Evolutionary conservation across 2,797 vertebrate species (phyloP), one percentile per base, ranked within the genome.

Genomic region (Melopsittacus undulatus): DNA sequence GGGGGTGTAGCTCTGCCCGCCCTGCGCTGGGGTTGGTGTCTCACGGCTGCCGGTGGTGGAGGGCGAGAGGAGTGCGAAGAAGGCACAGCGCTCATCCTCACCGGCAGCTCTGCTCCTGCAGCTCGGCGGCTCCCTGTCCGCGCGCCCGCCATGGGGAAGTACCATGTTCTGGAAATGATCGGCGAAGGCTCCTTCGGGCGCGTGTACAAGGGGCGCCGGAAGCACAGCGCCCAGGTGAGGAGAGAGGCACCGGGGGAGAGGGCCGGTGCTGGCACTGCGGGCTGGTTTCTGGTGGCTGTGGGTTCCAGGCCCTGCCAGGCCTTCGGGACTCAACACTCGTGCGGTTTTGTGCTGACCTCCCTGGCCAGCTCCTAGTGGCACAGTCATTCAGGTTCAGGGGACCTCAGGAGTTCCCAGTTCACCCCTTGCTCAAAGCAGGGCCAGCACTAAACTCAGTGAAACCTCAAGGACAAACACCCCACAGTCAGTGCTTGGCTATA

Each of bases 151-250:
- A 99, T 99, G 99, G 98, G 99, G 75, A 97, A 89, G 7, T 99
- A 99, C 94, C 99, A 99, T 38, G 97, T 99, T 19, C 91, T 99
- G 97, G 98, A 99, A 93, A 94, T 99, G 97, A 99, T 98, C 72
- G 99, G 99, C 30, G 99, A 99, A 93, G 99, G 99, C 29, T 99
- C 99, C 20, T 99, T 99, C 56, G 99, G 99, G 42, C 98, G 98
- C 29, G 99, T 99, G 67, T 98, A 99, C 96, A 99, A 99, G 95
- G 99, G 99, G 45, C 98, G 99, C 26, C 98, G 97, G 92, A 98
- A 96, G 82, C 98, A 97, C 92, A 98, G 98, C 26, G 98, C 99
- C 38, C 98, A 99, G 97, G 99, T 99, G 97, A 97, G 97, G 51
- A 51, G 52, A 62, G 45, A 29, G 68, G 52, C 10, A 5, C 46